A percentile compares a stretch with the other conserved stretches of the same genome.
Conservation (phyloP, 2,888 invertebrate species). For the Epinotia brunnichana region DNA sequence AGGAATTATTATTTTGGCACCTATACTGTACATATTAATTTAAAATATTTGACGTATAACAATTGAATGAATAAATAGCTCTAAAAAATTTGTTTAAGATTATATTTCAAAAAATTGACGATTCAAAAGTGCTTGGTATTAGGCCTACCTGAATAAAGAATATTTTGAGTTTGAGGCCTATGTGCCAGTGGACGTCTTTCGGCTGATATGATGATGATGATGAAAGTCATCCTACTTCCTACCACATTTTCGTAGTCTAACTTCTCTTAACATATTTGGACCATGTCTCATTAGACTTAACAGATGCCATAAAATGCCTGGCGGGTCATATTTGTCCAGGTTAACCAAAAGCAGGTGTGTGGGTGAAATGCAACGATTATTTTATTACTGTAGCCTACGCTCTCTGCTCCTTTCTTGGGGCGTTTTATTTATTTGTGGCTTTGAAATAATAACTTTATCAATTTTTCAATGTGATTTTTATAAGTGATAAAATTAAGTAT, state of each 20-base stretch:
- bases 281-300: not conserved
- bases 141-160: too few relatives aligned
- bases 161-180: too few relatives aligned
- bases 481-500: not conserved
- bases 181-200: too few relatives aligned
- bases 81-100: too few relatives aligned
- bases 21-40: too few relatives aligned
- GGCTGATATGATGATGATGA: too few relatives aligned
- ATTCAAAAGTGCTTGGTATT: too few relatives aligned
- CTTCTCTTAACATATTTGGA: not conserved
- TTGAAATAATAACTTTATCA: conserved; percentile 13
- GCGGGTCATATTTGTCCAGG: conserved; percentile 5
- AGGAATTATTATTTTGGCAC: too few relatives aligned
- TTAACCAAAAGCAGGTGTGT: conserved; percentile 1
- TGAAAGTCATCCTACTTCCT: too few relatives aligned
- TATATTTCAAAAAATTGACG: too few relatives aligned
- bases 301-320: conserved; percentile 7
- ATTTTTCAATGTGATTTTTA: not conserved
- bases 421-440: not conserved
- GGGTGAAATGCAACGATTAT: conserved; percentile 30
- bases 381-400: conserved; percentile 33
- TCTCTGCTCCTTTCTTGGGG: conserved; percentile 17
- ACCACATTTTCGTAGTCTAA: not conserved
- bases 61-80: too few relatives aligned
- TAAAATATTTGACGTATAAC: too few relatives aligned